These are phyloP conservation scores for Orchesella cincta DNA, from an alignment of 1,140 invertebrate genomes.

Conservation along the genomic window DNA sequence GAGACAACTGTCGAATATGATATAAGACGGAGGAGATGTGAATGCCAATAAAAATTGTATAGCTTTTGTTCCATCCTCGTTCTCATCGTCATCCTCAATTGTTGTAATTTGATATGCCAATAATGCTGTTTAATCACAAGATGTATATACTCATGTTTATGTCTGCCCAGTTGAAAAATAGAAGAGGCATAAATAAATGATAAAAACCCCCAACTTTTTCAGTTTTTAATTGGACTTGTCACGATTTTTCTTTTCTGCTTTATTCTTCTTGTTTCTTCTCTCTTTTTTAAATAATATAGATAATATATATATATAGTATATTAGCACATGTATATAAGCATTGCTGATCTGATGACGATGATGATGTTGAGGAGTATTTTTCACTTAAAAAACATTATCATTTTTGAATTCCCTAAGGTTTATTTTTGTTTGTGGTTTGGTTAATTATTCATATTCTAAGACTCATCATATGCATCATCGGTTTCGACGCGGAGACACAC, in stretches of 20 bases:
- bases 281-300: slow-evolving; percentile 32
- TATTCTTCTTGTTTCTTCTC: slow-evolving; percentile 1
- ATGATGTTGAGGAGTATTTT: slow-evolving; percentile 1
- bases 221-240: slow-evolving; percentile 48
- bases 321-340: slow-evolving; percentile 11
- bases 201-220: slow-evolving; percentile 28
- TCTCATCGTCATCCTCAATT: not conserved
- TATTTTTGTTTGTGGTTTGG: not conserved
- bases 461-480: too few relatives aligned
- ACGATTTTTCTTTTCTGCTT: slow-evolving; percentile 39
- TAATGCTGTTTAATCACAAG: too few relatives aligned
- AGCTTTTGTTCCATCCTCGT: too few relatives aligned
- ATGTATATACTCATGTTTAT: too few relatives aligned
- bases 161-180: too few relatives aligned
- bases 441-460: too few relatives aligned
- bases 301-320: slow-evolving; percentile 24
- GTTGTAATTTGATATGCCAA: too few relatives aligned
- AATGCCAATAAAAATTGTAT: not conserved
- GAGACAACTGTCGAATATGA: slow-evolving; percentile 17
- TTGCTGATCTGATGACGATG: too few relatives aligned
- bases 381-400: slow-evolving; percentile 1
- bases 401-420: not conserved
- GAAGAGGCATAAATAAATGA: too few relatives aligned
- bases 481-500: too few relatives aligned
- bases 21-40: too few relatives aligned